These are phyloP conservation scores for Haliclona indistincta DNA, from an alignment of 37 sponge, comb jelly and placozoan species.

Conservation along the genomic window DNA sequence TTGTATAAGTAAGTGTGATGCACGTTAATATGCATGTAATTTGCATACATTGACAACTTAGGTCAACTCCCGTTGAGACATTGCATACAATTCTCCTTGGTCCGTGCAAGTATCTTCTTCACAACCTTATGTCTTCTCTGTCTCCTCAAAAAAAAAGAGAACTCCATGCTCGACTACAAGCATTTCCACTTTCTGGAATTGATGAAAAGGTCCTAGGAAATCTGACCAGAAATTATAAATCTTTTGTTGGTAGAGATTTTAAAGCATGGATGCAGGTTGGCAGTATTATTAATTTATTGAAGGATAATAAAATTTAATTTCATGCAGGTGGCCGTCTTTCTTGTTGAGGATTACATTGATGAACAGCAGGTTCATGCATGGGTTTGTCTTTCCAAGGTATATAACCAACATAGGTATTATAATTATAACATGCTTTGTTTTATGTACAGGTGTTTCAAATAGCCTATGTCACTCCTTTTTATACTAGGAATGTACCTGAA, in stretches of 20 bases:
- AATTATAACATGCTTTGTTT: too few relatives aligned
- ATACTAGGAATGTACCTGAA: not conserved
- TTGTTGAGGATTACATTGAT: not conserved
- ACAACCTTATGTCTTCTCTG: conserved; percentile 11
- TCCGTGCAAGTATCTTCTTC: conserved; percentile 43
- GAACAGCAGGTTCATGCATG: not conserved
- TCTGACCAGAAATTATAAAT: too few relatives aligned
- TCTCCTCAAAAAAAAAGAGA: conserved; percentile 12
- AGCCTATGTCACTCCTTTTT: conserved; percentile 16
- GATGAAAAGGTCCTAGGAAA: conserved; percentile 4
- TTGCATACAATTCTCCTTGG: conserved; percentile 49
- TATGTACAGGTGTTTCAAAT: conserved; percentile 28
- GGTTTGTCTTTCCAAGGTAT: not conserved
- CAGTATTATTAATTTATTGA: too few relatives aligned
- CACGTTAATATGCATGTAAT: not conserved
- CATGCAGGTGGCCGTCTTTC: conserved; percentile 14
- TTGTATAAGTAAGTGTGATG: conserved; percentile 4
- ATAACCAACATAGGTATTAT: not conserved
- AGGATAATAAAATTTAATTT: too few relatives aligned
- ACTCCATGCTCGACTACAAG: conserved; percentile 15
- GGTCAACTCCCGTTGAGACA: conserved; percentile 45
- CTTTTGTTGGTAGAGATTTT: conserved; percentile 63
- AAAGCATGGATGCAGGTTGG: too few relatives aligned
- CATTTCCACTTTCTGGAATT: conserved; percentile 42
- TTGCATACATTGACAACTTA: not conserved